Percentiles rank a stretch among this genome's conserved stretches.
Evolutionary conservation across 1,140 invertebrate genomes (phyloP).

Genomic region (Teleogryllus occipitalis): DNA sequence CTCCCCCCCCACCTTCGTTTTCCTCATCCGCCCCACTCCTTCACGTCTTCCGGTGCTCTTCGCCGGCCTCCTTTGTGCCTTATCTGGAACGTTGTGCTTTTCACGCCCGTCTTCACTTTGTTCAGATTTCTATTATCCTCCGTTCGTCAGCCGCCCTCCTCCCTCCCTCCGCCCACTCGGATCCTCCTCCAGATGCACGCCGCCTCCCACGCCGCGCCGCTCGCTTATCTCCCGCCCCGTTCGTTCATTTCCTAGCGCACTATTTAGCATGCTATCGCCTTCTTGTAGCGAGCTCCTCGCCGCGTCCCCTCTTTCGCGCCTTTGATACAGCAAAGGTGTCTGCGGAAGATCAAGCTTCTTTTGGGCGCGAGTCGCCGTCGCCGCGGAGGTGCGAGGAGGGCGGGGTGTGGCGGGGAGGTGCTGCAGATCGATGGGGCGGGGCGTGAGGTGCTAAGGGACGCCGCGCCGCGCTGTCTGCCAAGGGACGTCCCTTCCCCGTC

Average conservation of each 20-base stretch:
- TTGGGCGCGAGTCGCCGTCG: background rate
- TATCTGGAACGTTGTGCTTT: background rate
- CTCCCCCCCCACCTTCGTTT: background rate
- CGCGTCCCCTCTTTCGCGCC: background rate
- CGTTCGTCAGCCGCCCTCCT: background rate
- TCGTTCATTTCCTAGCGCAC: background rate
- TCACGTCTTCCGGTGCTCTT: background rate
- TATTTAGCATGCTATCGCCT: background rate
- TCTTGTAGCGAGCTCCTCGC: background rate
- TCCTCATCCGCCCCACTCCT: background rate
- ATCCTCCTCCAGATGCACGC: no score
- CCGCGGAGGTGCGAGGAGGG: no score
- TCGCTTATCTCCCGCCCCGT: background rate
- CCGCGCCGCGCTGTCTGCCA: no score
- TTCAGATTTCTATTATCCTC: slow-evolving; percentile 1
- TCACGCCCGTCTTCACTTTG: background rate
- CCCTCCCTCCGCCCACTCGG: background rate
- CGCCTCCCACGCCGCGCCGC: no score
- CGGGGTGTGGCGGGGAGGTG: no score
- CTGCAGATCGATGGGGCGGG: background rate
- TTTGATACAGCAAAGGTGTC: background rate
- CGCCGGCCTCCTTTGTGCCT: background rate
- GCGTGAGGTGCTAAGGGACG: no score
- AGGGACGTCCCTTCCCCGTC: no score
- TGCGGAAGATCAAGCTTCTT: background rate